Evolutionary conservation across 2,888 invertebrate genomes (phyloP), one percentile per base, ranked within the genome.

Genomic region (Crioceris asparagi): DNA sequence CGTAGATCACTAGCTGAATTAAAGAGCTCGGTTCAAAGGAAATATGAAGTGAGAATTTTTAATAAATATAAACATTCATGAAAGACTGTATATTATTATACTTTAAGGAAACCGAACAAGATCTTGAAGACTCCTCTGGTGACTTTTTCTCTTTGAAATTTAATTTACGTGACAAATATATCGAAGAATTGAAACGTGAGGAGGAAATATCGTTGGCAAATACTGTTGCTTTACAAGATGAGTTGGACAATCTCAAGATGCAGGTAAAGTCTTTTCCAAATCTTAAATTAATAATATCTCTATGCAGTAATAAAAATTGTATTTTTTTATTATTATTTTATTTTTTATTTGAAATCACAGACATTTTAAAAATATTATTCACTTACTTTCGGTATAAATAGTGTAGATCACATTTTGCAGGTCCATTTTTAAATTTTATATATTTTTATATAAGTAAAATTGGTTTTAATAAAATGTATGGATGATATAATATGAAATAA

Each of bases 211-310:
- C 39, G 4, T 35, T 44, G n/a, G 27, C 35, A 15, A 46, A 34
- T 11, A 42, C 38, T 10, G 31, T 45, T 4, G 46, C 47, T 19
- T 19, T 47, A 17, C 43, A 45, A 23, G 38, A 49, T 32, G 49
- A 49, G 33, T 37, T 47, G n/a, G 49, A 46, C 32, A 38, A 41
- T 29, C 39, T 49, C 18, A 46, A 40, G 35, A 44, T 45, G 17
- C 36, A 43, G 44, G 49, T 47, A 35, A 35, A 14, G 2, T n/a
- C n/a, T n/a, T n/a, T n/a, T n/a, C n/a, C n/a, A n/a, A n/a, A n/a
- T n/a, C n/a, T n/a, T n/a, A n/a, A n/a, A n/a, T n/a, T n/a, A n/a
- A n/a, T n/a, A n/a, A n/a, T n/a, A n/a, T n/a, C n/a, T n/a, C n/a
- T n/a, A n/a, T n/a, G n/a, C n/a, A n/a, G n/a, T n/a, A n/a, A n/a